These are phyloP conservation scores for Asarcornis scutulata DNA, from an alignment of 2,113 vertebrate species.

Conservation along the genomic window DNA sequence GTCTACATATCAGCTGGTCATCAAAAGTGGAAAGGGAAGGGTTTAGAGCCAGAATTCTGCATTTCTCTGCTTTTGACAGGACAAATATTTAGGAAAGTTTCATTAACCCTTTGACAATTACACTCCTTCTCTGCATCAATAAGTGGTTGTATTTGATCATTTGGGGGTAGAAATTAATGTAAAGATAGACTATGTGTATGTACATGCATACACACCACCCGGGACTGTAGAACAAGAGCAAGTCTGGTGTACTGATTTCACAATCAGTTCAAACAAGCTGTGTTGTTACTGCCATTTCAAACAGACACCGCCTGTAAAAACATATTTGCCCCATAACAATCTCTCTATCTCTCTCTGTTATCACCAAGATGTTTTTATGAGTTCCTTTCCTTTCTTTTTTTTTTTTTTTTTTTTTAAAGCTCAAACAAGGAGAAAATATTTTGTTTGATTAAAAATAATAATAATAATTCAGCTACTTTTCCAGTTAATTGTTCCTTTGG, in stretches of 20 bases:
- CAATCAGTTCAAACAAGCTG: background rate
- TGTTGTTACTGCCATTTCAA: background rate
- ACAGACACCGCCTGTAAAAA: background rate
- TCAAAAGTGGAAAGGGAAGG: background rate
- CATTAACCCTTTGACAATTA: background rate
- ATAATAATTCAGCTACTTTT: slow-evolving; percentile 32
- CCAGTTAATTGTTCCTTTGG: slow-evolving; percentile 42
- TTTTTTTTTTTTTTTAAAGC: background rate
- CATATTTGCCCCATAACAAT: background rate
- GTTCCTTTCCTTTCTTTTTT: background rate
- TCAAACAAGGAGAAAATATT: slow-evolving; percentile 4
- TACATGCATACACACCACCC: background rate
- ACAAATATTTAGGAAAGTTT: background rate
- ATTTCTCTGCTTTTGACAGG: background rate
- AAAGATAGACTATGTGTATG: background rate
- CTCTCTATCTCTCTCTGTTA: background rate
- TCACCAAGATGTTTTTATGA: background rate
- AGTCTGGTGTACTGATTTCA: background rate
- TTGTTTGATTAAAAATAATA: slow-evolving; percentile 13
- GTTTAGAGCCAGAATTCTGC: background rate
- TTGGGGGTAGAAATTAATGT: background rate
- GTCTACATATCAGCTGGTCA: background rate
- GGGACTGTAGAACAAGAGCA: background rate
- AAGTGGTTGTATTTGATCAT: background rate
- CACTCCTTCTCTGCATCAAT: background rate